Percentiles rank a stretch among this genome's conserved stretches.
phyloP scores from a whole-genome alignment of 2,888 invertebrate genomes.

The Nomada fabriciana region DNA sequence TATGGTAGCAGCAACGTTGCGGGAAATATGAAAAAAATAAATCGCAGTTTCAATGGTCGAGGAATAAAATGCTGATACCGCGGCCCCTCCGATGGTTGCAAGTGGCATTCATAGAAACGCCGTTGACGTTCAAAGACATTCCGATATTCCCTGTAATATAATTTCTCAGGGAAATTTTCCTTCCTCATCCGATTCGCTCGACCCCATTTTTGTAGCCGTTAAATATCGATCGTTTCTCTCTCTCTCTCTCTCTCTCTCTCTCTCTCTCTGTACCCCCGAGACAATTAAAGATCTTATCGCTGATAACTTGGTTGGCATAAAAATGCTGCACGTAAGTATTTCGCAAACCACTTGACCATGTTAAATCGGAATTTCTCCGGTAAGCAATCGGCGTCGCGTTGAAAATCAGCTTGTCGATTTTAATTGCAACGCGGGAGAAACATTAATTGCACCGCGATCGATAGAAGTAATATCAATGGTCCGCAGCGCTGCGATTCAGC shows the following conservation, averaged over 20 bases:
- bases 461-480: background rate
- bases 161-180: constrained; percentile 49
- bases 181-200: constrained; percentile 49
- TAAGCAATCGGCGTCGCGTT: background rate
- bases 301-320: constrained; percentile 34
- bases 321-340: constrained; percentile 27
- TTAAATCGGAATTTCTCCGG: constrained; percentile 6
- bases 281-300: constrained; percentile 57
- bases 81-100: constrained; percentile 13
- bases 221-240: constrained; percentile 54
- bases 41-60: constrained; percentile 11
- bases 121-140: constrained; percentile 36
- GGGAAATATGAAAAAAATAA: constrained; percentile 17
- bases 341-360: constrained; percentile 25
- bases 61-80: constrained; percentile 26
- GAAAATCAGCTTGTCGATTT: background rate
- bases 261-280: constrained; percentile 1
- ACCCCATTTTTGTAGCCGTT: constrained; percentile 41
- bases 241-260: constrained; percentile 2
- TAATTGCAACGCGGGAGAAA: background rate
- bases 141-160: constrained; percentile 48
- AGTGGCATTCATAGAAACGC: constrained; percentile 32
- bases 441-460: background rate
- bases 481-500: background rate
- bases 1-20: background rate